Conservation (phyloP, 2,888 invertebrate genomes). For the Habroteleia sp. region DNA sequence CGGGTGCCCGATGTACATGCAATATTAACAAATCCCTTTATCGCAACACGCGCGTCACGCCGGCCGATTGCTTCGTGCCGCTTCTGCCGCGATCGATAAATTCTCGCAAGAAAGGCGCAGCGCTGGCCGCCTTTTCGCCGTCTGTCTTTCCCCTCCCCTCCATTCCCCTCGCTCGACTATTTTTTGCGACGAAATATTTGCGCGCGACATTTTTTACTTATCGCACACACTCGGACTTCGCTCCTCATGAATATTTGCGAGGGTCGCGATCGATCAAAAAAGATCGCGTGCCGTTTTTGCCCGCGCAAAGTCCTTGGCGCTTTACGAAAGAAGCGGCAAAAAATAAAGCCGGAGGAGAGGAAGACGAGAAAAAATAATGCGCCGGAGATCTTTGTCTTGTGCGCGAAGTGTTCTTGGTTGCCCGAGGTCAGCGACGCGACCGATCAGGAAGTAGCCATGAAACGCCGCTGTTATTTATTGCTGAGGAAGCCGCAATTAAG, state of each 20-base stretch:
- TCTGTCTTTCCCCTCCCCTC: slow-evolving; percentile 8
- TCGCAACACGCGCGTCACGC: slow-evolving; percentile 11
- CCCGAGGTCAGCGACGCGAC: slow-evolving; percentile 62
- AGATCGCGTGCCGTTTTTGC: slow-evolving; percentile 38
- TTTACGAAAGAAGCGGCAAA: slow-evolving; percentile 20
- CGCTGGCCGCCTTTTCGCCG: slow-evolving; percentile 31
- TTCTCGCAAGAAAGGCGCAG: slow-evolving; percentile 36
- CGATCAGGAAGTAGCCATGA: slow-evolving; percentile 62
- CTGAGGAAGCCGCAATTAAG: slow-evolving; percentile 50
- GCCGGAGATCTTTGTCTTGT: slow-evolving; percentile 57
- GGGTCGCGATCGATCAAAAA: slow-evolving; percentile 37
- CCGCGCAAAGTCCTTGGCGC: slow-evolving; percentile 34
- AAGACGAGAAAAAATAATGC: slow-evolving; percentile 6
- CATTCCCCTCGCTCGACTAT: too few relatives aligned
- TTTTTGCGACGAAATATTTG: too few relatives aligned
- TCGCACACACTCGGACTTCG: slow-evolving; percentile 69
- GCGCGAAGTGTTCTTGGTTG: slow-evolving; percentile 49
- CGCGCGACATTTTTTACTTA: slow-evolving; percentile 60
- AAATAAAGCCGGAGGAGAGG: slow-evolving; percentile 2
- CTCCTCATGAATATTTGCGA: slow-evolving; percentile 67
- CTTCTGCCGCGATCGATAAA: slow-evolving; percentile 47
- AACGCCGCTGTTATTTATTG: slow-evolving; percentile 55
- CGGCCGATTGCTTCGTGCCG: slow-evolving; percentile 17
- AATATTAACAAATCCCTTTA: slow-evolving; percentile 29
- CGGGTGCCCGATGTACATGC: not conserved